Base-by-base conservation (phyloP, 2,888 invertebrate genomes). In the Operophtera brumata region DNA sequence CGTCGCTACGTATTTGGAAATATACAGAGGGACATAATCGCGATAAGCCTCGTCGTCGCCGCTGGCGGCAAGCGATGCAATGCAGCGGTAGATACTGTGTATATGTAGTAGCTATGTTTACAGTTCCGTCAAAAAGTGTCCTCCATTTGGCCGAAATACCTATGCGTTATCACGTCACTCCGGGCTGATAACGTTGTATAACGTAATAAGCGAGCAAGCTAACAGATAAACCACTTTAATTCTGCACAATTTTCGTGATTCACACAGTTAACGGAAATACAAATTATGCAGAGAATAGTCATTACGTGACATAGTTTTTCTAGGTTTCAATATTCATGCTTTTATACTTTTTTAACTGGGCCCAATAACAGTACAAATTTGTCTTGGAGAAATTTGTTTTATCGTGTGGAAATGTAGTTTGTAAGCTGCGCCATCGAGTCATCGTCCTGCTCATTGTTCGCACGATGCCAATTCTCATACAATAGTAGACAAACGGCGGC, bases 391-490 rank as follows among this genome's bases (percentile, higher is more conserved):
- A 45, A 41, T 36, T 47, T 26, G 8, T 13, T 46, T 40, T 43
- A 46, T 50, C 35, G 12, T 6, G 13, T 47, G 30, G 28, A 44
- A 25, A 41, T 34, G 35, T 42, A 26, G 13, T 25, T 28, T 37
- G 28, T 9, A 36, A 64, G 62, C 55, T 57, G 64, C 65, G 70
- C 62, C 63, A 69, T 56, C 70, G 70, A 78, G 80, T 84, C 82
- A 84, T 85, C 77, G 81, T 74, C 78, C 77, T 79, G 75, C 70
- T 82, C 77, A 81, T 85, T 80, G 82, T 77, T 75, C 81, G 76
- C 70, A 65, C 75, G 71, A 80, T 78, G 83, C 79, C 85, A 82
- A 84, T 80, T 84, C 80, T 71, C 76, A 83, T 81, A 85, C 81
- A 86, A 84, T 84, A 77, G 80, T 67, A 77, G 77, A 81, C 75